These are phyloP conservation scores for Enteromius thamalakanensis DNA, from an alignment of 2,797 vertebrate genomes.

Conservation along the genomic window DNA sequence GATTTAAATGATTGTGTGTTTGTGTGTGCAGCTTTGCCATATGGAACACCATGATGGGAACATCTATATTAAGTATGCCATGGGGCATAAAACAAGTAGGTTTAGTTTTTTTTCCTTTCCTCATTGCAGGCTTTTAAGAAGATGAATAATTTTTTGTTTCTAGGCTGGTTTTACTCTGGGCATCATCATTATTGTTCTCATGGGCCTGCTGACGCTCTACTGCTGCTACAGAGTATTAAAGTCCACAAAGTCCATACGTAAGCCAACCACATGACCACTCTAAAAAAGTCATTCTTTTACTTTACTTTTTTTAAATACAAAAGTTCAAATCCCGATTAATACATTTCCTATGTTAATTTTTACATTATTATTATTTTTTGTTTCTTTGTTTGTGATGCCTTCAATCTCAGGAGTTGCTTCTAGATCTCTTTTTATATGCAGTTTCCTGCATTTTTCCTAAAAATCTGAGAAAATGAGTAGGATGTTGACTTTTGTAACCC, in stretches of 20 bases:
- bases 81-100: conserved; percentile 97
- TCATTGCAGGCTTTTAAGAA: too few species aligned
- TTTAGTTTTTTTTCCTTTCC: not conserved
- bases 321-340: not conserved
- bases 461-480: not conserved
- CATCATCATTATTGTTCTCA: conserved; percentile 84
- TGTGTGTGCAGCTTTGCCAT: conserved; percentile 88
- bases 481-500: not conserved
- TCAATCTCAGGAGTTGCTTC: not conserved
- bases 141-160: conserved; percentile 46
- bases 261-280: conserved; percentile 65
- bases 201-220: conserved; percentile 92
- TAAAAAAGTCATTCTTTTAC: not conserved
- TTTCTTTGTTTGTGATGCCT: not conserved
- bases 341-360: not conserved
- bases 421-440: not conserved
- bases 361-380: not conserved
- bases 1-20: not conserved
- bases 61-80: conserved; percentile 96
- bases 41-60: conserved; percentile 99
- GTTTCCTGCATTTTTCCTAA: not conserved
- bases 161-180: conserved; percentile 95
- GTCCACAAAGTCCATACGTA: conserved; percentile 88
- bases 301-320: not conserved
- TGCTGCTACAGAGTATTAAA: conserved; percentile 93